Percentiles rank a stretch among this genome's conserved stretches.
These are phyloP conservation scores for Bellardia pandia DNA, from an alignment of 2,888 invertebrate species.

Conservation along the genomic window DNA sequence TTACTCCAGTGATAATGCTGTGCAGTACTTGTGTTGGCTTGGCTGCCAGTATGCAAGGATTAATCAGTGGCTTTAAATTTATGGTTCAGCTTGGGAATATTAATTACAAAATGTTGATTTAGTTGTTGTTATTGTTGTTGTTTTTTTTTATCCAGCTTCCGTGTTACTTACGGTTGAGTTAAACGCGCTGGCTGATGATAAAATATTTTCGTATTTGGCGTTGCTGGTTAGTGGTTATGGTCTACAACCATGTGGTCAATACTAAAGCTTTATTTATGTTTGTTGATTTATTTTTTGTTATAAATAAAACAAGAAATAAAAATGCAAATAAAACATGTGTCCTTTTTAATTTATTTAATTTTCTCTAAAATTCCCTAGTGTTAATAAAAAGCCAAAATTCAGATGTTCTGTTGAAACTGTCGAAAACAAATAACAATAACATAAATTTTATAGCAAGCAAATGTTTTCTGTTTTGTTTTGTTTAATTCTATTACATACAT, in stretches of 20 bases:
- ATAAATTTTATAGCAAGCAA: constrained; percentile 46
- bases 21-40: constrained; percentile 32
- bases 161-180: constrained; percentile 50
- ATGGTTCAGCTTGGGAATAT: constrained; percentile 77
- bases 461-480: constrained; percentile 27
- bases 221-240: constrained; percentile 26
- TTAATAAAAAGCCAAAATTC: not conserved
- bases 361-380: constrained; percentile 46
- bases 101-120: constrained; percentile 74
- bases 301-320: not conserved
- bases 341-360: constrained; percentile 46
- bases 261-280: constrained; percentile 62
- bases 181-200: constrained; percentile 27
- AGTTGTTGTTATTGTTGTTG: constrained; percentile 9
- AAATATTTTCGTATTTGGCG: constrained; percentile 24
- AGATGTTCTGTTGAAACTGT: constrained; percentile 23
- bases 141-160: constrained; percentile 43
- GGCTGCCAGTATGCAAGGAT: constrained; percentile 72
- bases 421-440: constrained; percentile 36
- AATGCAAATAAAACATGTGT: not conserved
- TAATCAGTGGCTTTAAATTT: constrained; percentile 78
- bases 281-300: constrained; percentile 16
- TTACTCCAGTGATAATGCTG: not conserved
- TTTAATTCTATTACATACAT: not conserved
- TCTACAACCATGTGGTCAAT: constrained; percentile 49